Evolutionary conservation across 2,113 vertebrate species (phyloP).

Genomic region (Serilophus lunatus): DNA sequence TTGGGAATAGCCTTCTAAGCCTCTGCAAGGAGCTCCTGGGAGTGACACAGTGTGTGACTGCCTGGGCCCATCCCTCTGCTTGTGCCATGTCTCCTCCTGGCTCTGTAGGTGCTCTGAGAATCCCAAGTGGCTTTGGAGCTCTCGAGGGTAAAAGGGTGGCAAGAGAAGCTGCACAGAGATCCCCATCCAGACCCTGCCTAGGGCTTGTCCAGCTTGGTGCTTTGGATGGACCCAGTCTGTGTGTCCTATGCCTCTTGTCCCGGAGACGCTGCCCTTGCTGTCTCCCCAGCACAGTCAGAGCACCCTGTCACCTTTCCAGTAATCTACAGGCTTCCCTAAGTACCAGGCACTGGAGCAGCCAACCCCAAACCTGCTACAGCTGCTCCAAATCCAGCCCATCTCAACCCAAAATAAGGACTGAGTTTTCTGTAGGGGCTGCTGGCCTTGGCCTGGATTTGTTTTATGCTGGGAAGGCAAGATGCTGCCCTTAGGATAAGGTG

Average conservation of each 20-base stretch:
- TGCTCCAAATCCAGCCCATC: not conserved
- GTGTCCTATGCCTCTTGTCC: not conserved
- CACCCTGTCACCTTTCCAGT: not conserved
- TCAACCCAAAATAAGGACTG: not conserved
- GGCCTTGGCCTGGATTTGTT: not conserved
- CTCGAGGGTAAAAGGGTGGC: not conserved
- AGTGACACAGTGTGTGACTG: not conserved
- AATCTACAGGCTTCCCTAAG: not conserved
- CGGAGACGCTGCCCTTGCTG: not conserved
- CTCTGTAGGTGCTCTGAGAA: not conserved
- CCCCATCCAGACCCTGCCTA: not conserved
- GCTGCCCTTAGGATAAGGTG: not conserved
- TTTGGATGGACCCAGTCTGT: not conserved
- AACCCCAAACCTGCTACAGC: not conserved
- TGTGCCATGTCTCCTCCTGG: accelerated
- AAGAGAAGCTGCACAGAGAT: not conserved
- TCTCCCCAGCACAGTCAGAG: not conserved
- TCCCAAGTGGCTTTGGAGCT: not conserved
- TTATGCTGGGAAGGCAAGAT: not conserved
- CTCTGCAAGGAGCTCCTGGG: not conserved
- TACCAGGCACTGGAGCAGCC: not conserved
- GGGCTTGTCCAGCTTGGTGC: not conserved
- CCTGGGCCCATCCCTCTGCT: not conserved
- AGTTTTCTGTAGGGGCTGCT: not conserved
- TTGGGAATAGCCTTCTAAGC: not conserved